These are phyloP conservation scores for Halictus ligatus DNA, from an alignment of 2,888 invertebrate species.

Conservation along the genomic window DNA sequence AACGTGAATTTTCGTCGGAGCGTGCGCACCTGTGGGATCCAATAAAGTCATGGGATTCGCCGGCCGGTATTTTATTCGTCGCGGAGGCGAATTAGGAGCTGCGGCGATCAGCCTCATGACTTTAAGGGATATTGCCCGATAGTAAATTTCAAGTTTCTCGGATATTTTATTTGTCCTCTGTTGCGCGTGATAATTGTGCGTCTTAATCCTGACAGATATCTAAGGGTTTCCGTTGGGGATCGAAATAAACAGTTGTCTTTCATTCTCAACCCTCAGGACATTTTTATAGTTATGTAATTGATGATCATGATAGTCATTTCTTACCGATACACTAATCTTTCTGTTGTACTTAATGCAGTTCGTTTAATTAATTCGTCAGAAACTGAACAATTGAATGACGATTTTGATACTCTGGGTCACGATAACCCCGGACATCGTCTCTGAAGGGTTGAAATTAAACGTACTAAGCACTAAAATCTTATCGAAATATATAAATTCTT, in stretches of 20 bases:
- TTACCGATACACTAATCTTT: no score
- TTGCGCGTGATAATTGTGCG: not conserved
- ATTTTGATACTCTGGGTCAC: not conserved
- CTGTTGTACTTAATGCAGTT: no score
- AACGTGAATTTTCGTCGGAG: conserved; percentile 56
- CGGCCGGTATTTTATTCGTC: conserved; percentile 36
- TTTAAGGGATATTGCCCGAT: not conserved
- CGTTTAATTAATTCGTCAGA: not conserved
- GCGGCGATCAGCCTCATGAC: conserved; percentile 18
- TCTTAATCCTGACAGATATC: not conserved
- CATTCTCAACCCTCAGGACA: not conserved
- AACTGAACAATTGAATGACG: not conserved
- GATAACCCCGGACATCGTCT: not conserved
- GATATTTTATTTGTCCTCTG: not conserved
- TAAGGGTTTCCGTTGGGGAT: not conserved
- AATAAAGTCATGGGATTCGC: conserved; percentile 59
- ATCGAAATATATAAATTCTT: no score
- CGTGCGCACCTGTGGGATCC: conserved; percentile 49
- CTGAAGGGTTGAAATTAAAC: not conserved
- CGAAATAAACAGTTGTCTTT: not conserved
- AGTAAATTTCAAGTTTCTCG: not conserved
- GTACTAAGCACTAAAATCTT: no score
- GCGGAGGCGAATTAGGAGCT: conserved; percentile 30
- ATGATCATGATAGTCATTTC: no score
- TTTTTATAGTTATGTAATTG: not conserved